Evolutionary conservation across 2,797 vertebrate genomes (phyloP), one percentile per base, ranked within the genome.

Genomic region (Sebastiscus tertius): DNA sequence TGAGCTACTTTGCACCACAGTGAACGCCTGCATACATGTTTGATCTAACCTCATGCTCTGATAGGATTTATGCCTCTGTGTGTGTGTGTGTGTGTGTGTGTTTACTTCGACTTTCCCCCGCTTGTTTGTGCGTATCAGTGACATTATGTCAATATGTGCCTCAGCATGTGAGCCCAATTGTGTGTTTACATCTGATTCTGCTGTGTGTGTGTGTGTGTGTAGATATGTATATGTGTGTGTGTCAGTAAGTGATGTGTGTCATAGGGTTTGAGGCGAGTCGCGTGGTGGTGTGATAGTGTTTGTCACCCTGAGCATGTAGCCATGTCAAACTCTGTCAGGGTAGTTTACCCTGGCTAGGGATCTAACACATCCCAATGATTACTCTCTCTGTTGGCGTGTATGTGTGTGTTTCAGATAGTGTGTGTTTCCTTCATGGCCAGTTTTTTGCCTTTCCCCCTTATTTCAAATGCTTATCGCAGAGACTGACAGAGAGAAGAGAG

Each of bases 301-400:
- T 93, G 89, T 94, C 93, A 93, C 92, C 81, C 88, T 77, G 90
- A 91, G 83, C 84, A 72, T 90, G 90, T 80, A 84, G 86, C 86
- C 84, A 87, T 85, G 87, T 93, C 92, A 91, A 88, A 88, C 87
- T 90, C 77, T 91, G 90, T 94, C 90, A 90, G 83, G 77, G 70
- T 88, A 70, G 85, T 92, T 94, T 89, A 88, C 83, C 59, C 82
- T 46, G 58, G 83, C 84, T 39, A 8, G 63, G 82, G 75, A 75
- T 88, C 71, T 58, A 85, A 85, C 85, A 84, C 81, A 89, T 85
- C 84, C 84, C 80, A 24, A 52, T 79, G 81, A 87, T 86, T 87
- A 81, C 85, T 78, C 74, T 60, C 61, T 71, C 16, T 22, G 26
- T 70, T 16, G 24, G 65, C 2, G 20, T 56, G 24, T 71, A 70